Conservation (phyloP, 2,113 vertebrate species). For the Microcebus ravelobensis region DNA sequence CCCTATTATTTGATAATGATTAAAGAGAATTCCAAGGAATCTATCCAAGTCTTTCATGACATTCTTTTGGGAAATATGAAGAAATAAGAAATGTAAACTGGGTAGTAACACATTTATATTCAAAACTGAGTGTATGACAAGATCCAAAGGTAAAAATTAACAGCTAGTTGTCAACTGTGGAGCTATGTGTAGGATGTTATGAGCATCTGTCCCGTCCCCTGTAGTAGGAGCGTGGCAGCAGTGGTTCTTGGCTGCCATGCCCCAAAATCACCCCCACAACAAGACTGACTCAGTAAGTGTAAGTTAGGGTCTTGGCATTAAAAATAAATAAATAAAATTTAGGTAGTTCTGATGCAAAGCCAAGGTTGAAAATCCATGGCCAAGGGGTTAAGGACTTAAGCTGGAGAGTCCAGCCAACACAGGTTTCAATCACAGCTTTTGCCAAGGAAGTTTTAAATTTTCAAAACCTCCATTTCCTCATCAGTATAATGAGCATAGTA, state of each 20-base stretch:
- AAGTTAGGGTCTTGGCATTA: not conserved
- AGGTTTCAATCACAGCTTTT: slow-evolving; percentile 34
- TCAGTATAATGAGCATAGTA: not conserved
- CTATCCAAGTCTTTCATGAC: slow-evolving; percentile 18
- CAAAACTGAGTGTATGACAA: not conserved
- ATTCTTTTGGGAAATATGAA: slow-evolving; percentile 7
- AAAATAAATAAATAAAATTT: no score
- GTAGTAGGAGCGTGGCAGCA: not conserved
- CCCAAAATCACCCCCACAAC: not conserved
- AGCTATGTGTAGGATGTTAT: not conserved
- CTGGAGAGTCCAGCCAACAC: not conserved
- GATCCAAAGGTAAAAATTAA: not conserved
- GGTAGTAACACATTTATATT: slow-evolving; percentile 36
- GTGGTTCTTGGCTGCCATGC: not conserved
- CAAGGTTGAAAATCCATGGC: not conserved
- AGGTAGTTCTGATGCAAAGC: not conserved
- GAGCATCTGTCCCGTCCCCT: not conserved
- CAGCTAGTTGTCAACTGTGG: not conserved
- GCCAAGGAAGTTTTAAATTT: slow-evolving; percentile 33
- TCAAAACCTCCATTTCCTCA: not conserved
- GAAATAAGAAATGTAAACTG: slow-evolving; percentile 31
- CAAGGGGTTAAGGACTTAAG: not conserved
- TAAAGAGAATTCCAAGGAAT: slow-evolving; percentile 32
- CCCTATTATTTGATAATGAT: not conserved
- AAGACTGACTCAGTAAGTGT: not conserved